Conservation (phyloP, 2,888 invertebrate species). For the Tachina fera region DNA sequence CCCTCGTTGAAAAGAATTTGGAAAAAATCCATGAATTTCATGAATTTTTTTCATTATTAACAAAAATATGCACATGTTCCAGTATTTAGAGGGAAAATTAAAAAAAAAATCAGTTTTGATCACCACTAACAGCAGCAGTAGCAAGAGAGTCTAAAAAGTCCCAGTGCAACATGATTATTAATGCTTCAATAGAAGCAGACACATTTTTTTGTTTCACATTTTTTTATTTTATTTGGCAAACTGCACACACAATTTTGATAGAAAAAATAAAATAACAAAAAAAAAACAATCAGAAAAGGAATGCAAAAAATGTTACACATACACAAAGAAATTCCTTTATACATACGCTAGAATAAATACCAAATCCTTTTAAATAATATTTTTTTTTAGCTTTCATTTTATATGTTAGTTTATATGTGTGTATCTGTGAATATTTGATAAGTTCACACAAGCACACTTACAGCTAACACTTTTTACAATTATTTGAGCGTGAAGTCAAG, state of each 20-base stretch:
- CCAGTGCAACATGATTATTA: conserved; percentile 69
- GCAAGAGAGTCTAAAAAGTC: conserved; percentile 41
- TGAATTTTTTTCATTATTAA: neutral
- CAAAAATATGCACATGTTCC: conserved; percentile 33
- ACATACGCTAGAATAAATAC: conserved; percentile 1
- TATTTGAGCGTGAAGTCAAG: conserved; percentile 62
- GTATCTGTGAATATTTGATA: neutral
- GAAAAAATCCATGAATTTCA: conserved; percentile 2
- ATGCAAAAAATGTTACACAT: conserved; percentile 45
- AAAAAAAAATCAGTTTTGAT: conserved; percentile 38
- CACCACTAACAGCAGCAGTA: conserved; percentile 25
- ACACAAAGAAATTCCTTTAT: conserved; percentile 4
- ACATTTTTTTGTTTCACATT: conserved; percentile 19
- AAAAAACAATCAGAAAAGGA: conserved; percentile 38
- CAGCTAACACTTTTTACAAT: conserved; percentile 61
- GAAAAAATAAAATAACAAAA: conserved; percentile 7
- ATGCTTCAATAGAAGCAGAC: conserved; percentile 68
- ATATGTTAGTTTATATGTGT: neutral
- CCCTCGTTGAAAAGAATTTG: conserved; percentile 23
- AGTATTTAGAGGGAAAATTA: conserved; percentile 29
- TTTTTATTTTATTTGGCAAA: conserved; percentile 11
- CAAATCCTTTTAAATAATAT: neutral
- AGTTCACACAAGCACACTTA: neutral
- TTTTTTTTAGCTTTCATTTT: neutral
- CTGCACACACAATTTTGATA: conserved; percentile 24